A percentile compares a stretch with the other conserved stretches of the same genome.
These are phyloP conservation scores for Clarias gariepinus DNA, from an alignment of 2,113 vertebrate genomes.

Conservation along the genomic window DNA sequence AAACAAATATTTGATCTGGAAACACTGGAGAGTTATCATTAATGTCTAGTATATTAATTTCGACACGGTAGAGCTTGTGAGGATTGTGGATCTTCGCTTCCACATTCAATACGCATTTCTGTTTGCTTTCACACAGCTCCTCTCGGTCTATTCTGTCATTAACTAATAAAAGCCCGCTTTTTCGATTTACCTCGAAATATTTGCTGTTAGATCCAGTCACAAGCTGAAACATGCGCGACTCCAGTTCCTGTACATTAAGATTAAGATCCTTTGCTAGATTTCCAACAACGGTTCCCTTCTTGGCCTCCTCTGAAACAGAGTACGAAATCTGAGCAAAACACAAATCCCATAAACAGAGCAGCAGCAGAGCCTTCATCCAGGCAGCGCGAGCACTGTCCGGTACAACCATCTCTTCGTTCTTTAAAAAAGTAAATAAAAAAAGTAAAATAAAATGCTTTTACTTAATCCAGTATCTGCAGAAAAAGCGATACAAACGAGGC, in stretches of 20 bases:
- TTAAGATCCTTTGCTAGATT: constrained; percentile 73
- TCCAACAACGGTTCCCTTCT: constrained; percentile 71
- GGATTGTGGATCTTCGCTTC: constrained; percentile 77
- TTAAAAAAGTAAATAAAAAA: too few species aligned
- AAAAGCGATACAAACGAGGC: neutral
- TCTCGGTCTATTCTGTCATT: constrained; percentile 78
- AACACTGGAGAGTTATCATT: constrained; percentile 81
- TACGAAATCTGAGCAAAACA: constrained; percentile 66
- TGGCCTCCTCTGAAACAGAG: constrained; percentile 70
- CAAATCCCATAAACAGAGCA: constrained; percentile 9
- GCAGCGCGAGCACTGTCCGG: neutral
- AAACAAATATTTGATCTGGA: constrained; percentile 31
- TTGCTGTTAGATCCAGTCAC: constrained; percentile 55
- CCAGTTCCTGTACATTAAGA: constrained; percentile 64
- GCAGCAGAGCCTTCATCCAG: constrained; percentile 14
- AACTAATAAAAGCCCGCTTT: constrained; percentile 68
- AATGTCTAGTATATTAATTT: constrained; percentile 73
- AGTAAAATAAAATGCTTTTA: neutral
- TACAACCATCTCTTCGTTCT: neutral
- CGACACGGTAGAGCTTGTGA: constrained; percentile 69
- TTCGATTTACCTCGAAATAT: constrained; percentile 67
- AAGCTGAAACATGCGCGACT: constrained; percentile 60
- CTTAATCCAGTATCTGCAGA: neutral
- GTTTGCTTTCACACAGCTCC: constrained; percentile 65
- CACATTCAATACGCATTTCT: constrained; percentile 70